These are phyloP conservation scores for Caenorhabditis japonica DNA, from an alignment of 2,888 invertebrate genomes.

Conservation along the genomic window DNA sequence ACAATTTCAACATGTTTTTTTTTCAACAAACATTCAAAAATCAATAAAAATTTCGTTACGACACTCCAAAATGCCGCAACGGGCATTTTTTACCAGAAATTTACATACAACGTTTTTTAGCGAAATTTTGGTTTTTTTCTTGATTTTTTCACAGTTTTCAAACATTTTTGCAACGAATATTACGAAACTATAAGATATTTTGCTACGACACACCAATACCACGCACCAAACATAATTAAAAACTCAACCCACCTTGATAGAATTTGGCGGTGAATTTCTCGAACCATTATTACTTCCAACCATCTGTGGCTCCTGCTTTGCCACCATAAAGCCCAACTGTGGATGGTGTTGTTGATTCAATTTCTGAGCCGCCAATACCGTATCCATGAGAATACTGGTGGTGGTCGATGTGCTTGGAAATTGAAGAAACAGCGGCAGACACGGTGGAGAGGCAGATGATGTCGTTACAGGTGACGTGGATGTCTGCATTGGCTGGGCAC, in stretches of 20 bases:
- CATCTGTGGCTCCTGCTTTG: constrained; percentile 14
- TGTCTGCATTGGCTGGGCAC: neutral
- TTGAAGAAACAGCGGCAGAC: constrained; percentile 27
- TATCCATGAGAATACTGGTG: constrained; percentile 50
- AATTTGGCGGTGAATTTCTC: constrained; percentile 16
- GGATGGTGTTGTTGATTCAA: constrained; percentile 39
- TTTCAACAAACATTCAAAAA: too few relatives aligned
- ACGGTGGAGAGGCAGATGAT: constrained; percentile 28
- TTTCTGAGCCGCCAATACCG: constrained; percentile 48
- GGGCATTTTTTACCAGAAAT: too few relatives aligned
- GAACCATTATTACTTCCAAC: neutral
- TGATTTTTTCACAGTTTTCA: too few relatives aligned
- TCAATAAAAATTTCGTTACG: too few relatives aligned
- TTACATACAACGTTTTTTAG: too few relatives aligned
- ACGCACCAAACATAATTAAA: too few relatives aligned
- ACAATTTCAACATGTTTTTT: too few relatives aligned
- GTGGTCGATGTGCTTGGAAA: constrained; percentile 50
- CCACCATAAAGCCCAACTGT: constrained; percentile 13
- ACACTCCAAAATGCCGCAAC: too few relatives aligned
- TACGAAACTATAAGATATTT: too few relatives aligned
- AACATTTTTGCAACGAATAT: too few relatives aligned
- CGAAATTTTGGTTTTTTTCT: too few relatives aligned
- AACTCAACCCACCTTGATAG: constrained; percentile 31
- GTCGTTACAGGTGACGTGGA: constrained; percentile 34
- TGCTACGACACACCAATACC: too few relatives aligned